phyloP scores from a whole-genome alignment of 2,888 invertebrate species.

The Hypsopygia costalis region DNA sequence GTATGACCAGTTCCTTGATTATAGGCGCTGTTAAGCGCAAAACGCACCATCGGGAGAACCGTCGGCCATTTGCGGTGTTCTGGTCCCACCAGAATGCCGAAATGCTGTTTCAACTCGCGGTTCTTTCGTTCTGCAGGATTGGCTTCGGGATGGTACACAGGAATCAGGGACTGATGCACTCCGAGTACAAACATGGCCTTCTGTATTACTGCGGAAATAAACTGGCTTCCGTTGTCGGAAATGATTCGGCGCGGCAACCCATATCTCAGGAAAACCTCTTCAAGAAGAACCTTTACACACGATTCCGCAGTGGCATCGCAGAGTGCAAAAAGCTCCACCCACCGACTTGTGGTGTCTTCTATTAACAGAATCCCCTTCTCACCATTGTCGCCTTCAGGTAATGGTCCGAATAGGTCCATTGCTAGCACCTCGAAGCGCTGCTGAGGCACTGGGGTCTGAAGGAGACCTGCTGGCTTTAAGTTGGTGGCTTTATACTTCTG shows the following conservation, averaged over 20 bases:
- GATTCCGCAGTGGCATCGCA: slow-evolving; percentile 19
- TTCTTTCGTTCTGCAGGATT: neutral
- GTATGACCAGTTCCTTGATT: no score
- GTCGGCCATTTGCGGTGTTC: neutral
- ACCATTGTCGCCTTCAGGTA: slow-evolving; percentile 18
- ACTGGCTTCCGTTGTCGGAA: neutral
- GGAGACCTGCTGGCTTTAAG: slow-evolving; percentile 30
- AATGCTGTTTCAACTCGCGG: neutral
- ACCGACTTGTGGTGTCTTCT: slow-evolving; percentile 22
- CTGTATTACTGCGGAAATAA: slow-evolving; percentile 2
- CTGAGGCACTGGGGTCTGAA: slow-evolving; percentile 21
- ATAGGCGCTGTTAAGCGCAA: neutral
- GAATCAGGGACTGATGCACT: neutral
- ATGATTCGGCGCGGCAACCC: slow-evolving; percentile 11
- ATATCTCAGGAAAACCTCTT: slow-evolving; percentile 19
- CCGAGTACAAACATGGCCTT: neutral
- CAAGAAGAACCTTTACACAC: slow-evolving; percentile 5
- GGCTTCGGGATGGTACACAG: neutral
- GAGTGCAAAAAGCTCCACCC: slow-evolving; percentile 29
- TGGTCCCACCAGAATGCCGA: neutral
- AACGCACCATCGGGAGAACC: neutral
- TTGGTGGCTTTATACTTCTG: slow-evolving; percentile 27
- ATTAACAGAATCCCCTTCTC: slow-evolving; percentile 27
- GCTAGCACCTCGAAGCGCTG: slow-evolving; percentile 9
- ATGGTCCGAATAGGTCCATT: slow-evolving; percentile 22